Conservation (phyloP, 2,888 invertebrate genomes). For the Elgonia sp. region DNA sequence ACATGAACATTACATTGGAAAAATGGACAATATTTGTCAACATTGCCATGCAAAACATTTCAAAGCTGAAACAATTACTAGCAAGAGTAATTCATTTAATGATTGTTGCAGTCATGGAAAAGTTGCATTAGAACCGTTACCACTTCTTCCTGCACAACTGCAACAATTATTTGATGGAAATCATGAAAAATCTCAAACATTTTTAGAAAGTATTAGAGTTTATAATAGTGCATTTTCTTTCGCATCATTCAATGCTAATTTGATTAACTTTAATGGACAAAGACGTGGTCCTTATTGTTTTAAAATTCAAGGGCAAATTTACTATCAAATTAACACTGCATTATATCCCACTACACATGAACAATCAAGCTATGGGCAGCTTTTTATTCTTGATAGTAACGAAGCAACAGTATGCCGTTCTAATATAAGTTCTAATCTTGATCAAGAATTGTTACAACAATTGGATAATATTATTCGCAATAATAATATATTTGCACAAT, state of each 20-base stretch:
- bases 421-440: constrained; percentile 29
- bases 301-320: too few species aligned
- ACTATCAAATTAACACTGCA: too few species aligned
- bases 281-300: too few species aligned
- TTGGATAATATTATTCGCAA: constrained; percentile 70
- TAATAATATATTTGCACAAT: constrained; percentile 67
- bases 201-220: constrained; percentile 25
- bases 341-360: constrained; percentile 32
- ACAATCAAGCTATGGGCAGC: constrained; percentile 72
- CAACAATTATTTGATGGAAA: constrained; percentile 33
- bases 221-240: constrained; percentile 47
- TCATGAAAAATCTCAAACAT: constrained; percentile 38
- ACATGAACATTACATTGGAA: constrained; percentile 45
- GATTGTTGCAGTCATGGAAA: constrained; percentile 53
- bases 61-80: constrained; percentile 22
- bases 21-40: constrained; percentile 33
- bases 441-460: constrained; percentile 44
- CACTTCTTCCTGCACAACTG: constrained; percentile 12
- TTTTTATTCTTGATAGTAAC: constrained; percentile 73
- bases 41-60: constrained; percentile 63
- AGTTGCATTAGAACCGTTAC: constrained; percentile 38
- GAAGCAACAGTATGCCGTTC: constrained; percentile 67
- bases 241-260: constrained; percentile 53
- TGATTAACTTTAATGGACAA: too few species aligned
- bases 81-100: constrained; percentile 44